Percentiles rank a stretch among this genome's conserved stretches.
These are phyloP conservation scores for Neomonachus schauinslandi DNA, from an alignment of 2,113 vertebrate species.

Conservation along the genomic window DNA sequence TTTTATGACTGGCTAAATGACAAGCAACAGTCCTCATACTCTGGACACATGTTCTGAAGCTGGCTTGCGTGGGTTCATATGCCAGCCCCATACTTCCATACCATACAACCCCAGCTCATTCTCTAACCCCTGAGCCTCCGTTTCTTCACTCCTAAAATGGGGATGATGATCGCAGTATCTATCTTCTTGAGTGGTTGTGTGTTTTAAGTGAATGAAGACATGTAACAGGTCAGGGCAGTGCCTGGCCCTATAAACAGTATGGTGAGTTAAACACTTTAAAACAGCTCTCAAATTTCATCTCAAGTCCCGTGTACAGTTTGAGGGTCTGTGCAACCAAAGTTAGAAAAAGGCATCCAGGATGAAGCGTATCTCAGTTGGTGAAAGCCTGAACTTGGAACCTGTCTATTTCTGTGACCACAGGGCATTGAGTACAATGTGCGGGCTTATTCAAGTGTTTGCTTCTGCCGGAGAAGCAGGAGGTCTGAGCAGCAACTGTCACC, in stretches of 20 bases:
- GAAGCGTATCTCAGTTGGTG: background rate
- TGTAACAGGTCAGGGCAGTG: background rate
- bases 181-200: background rate
- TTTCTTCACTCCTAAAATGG: background rate
- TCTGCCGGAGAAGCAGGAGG: background rate
- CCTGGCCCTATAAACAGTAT: background rate
- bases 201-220: background rate
- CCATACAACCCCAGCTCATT: background rate
- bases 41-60: background rate
- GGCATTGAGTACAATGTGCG: background rate
- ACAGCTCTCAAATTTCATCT: background rate
- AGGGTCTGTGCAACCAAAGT: background rate
- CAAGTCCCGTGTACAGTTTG: background rate
- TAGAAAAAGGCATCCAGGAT: background rate
- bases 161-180: background rate
- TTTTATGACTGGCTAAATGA: background rate
- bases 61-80: background rate
- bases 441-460: constrained; percentile 62
- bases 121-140: background rate
- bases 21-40: background rate
- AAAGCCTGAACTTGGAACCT: background rate
- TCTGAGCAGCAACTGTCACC: background rate
- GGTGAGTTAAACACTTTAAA: background rate
- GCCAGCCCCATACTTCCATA: background rate
- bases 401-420: constrained; percentile 34